Base-by-base conservation (phyloP, 2,888 invertebrate genomes). In the Phyllotreta striolata region DNA sequence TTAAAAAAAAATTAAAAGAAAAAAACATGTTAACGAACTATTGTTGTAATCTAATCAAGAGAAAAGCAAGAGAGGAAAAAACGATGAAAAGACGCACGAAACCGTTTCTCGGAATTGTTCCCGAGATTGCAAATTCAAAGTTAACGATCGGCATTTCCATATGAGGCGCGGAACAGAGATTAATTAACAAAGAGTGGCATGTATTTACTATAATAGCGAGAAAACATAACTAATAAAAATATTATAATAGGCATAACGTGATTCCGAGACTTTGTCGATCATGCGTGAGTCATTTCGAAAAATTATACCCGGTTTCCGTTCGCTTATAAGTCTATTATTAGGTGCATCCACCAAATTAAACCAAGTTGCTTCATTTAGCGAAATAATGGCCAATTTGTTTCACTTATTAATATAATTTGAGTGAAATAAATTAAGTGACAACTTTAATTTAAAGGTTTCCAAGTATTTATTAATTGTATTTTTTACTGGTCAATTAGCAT, bases 131-230 rank as follows among this genome's bases (percentile, higher is more conserved):
- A 61, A 49, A 34, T 24, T 43, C 13, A 24, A 34, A 58, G 58
- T 59, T 66, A 66, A 69, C 67, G 64, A 64, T 62, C 55, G 66
- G 60, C 55, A 64, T 66, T 66, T 66, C 67, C 66, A 65, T 69
- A 67, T 61, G 56, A 67, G 59, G 66, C 57, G 62, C 59, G 56
- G 38, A 43, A 56, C 58, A 56, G 40, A 66, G 59, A 66, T 68
- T 70, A 70, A 68, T 70, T 70, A 70, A 66, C 64, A 62, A 61
- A 60, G 55, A 63, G 62, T 62, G 62, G 67, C 62, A 63, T 64
- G 66, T 54, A 66, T 66, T 69, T 67, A 66, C 69, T 64, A 69
- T 67, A 69, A 66, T 66, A 67, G 67, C 66, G 64, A 67, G 69
- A 67, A 66, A 64, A 69, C 60, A 62, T 62, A 63, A 51, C 61